A percentile compares a stretch with the other conserved stretches of the same genome.
These are phyloP conservation scores for Oryzias curvinotus DNA, from an alignment of 2,113 vertebrate genomes.

Conservation along the genomic window DNA sequence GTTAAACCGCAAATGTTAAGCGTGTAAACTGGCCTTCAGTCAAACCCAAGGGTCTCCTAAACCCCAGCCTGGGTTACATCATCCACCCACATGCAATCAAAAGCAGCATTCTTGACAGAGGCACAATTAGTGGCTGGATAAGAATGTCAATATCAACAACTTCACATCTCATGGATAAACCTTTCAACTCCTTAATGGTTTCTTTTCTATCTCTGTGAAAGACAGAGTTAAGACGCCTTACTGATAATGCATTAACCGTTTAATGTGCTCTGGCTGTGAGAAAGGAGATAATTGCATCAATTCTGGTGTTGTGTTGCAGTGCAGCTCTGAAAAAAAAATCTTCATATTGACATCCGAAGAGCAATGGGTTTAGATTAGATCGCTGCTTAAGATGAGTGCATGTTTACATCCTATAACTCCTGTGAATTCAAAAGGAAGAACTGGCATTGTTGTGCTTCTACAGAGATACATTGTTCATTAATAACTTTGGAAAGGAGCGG, in stretches of 20 bases:
- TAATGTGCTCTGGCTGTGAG: conserved; percentile 29
- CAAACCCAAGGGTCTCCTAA: neutral
- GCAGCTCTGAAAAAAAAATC: conserved; percentile 15
- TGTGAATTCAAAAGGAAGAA: conserved; percentile 40
- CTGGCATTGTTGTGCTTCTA: conserved; percentile 19
- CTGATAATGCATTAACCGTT: conserved; percentile 65
- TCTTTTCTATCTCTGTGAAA: conserved; percentile 32
- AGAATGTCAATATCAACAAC: conserved; percentile 36
- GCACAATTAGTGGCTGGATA: conserved; percentile 20
- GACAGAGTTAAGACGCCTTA: conserved; percentile 24
- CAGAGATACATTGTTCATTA: conserved; percentile 2
- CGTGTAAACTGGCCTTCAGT: neutral
- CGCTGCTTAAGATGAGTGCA: neutral
- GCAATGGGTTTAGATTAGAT: conserved; percentile 57
- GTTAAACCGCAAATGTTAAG: too few relatives aligned
- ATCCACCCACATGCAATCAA: conserved; percentile 10
- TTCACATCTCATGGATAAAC: neutral
- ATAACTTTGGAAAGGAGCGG: too few relatives aligned
- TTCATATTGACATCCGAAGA: conserved; percentile 38
- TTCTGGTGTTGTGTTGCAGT: conserved; percentile 33
- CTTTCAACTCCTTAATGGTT: neutral
- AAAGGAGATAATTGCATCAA: conserved; percentile 50
- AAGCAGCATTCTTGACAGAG: neutral
- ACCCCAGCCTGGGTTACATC: conserved; percentile 2
- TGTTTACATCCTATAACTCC: conserved; percentile 21